Conservation (phyloP, 2,113 vertebrate species). For the Zosterops pallidus region DNA sequence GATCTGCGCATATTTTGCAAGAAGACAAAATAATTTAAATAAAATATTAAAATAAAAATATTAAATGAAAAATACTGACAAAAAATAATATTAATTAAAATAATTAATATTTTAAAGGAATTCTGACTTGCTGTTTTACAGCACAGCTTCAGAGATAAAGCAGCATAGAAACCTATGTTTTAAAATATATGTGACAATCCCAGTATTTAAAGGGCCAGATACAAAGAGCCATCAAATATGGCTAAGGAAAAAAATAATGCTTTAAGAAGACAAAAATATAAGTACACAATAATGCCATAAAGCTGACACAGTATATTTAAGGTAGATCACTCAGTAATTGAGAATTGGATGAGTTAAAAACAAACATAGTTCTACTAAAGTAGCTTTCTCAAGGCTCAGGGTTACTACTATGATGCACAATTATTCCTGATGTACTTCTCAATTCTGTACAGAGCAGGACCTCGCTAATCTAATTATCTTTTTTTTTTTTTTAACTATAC, state of each 20-base stretch:
- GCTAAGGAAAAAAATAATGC: background rate
- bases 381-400: background rate
- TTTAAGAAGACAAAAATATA: background rate
- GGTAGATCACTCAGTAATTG: background rate
- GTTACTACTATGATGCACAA: background rate
- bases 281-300: background rate
- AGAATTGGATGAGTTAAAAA: background rate
- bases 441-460: background rate
- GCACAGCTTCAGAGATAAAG: background rate
- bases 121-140: background rate
- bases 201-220: constrained; percentile 10
- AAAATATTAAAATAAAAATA: background rate
- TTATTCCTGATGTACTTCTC: constrained; percentile 3
- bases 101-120: background rate
- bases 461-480: background rate
- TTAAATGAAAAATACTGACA: background rate
- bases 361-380: background rate
- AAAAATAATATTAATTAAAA: background rate
- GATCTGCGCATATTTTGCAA: background rate
- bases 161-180: background rate
- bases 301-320: background rate
- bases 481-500: background rate
- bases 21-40: background rate
- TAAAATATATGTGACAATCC: background rate
- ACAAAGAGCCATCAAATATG: background rate